These are phyloP conservation scores for Ceyx erithaca DNA, from an alignment of 2,797 vertebrate genomes.

Conservation along the genomic window DNA sequence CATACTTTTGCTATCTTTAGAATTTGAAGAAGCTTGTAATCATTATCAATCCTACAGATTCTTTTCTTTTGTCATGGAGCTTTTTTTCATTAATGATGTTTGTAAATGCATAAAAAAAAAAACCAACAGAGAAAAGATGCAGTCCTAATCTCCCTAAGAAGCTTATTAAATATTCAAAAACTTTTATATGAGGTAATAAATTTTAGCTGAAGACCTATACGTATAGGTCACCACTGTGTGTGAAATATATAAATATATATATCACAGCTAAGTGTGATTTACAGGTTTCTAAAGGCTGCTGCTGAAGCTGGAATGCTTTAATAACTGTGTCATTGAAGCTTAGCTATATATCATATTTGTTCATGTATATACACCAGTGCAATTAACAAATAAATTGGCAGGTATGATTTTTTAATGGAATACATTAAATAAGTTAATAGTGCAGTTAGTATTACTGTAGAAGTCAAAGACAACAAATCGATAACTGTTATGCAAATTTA, in stretches of 20 bases:
- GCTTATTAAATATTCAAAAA: neutral
- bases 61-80: neutral
- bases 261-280: neutral
- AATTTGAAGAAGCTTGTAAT: neutral
- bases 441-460: neutral
- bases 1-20: neutral
- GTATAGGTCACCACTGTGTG: neutral
- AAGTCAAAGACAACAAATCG: constrained; percentile 1
- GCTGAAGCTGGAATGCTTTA: neutral
- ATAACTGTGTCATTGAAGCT: neutral
- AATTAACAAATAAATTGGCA: neutral
- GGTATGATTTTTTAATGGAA: constrained; percentile 19
- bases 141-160: neutral
- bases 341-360: neutral
- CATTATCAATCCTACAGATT: neutral
- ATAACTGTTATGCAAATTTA: neutral
- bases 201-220: neutral
- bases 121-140: neutral
- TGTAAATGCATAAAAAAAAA: constrained; percentile 10
- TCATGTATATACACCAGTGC: neutral
- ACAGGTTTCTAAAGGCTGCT: constrained; percentile 15
- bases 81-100: neutral
- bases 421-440: neutral
- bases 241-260: neutral
- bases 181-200: neutral